Evolutionary conservation across 1,140 invertebrate species (phyloP).

Genomic region (Eciton burchellii): DNA sequence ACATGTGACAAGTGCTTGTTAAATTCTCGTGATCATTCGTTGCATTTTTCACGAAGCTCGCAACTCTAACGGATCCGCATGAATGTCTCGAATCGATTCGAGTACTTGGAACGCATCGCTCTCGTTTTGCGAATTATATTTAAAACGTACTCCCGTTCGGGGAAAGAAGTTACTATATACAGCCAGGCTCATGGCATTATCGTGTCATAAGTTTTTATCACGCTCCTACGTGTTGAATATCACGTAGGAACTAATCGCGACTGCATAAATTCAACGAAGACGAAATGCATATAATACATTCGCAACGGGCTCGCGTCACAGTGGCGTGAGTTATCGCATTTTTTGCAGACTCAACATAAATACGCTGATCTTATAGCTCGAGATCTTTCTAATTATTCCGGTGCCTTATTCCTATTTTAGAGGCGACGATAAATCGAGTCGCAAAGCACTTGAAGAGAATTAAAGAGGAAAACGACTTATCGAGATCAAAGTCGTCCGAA

Average conservation of each 20-base stretch:
- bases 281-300: constrained; percentile 21
- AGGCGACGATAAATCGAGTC: not conserved
- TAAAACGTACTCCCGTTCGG: not conserved
- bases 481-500: no score
- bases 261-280: not conserved
- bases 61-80: no score
- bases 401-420: not conserved
- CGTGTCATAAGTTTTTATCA: constrained; percentile 8
- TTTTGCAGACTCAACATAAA: constrained; percentile 63
- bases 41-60: not conserved
- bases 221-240: constrained; percentile 10
- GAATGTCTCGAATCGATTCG: no score
- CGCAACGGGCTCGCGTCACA: constrained; percentile 42
- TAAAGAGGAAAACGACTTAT: not conserved
- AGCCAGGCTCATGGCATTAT: not conserved
- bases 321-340: constrained; percentile 33
- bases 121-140: not conserved
- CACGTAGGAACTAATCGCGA: not conserved
- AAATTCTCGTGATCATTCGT: not conserved
- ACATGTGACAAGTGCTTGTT: no score
- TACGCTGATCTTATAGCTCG: constrained; percentile 1
- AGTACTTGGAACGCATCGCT: no score
- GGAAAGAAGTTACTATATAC: not conserved
- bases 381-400: constrained; percentile 6
- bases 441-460: not conserved